Conservation (phyloP, 1,140 invertebrate genomes). For the Drosophila chauvacae region DNA sequence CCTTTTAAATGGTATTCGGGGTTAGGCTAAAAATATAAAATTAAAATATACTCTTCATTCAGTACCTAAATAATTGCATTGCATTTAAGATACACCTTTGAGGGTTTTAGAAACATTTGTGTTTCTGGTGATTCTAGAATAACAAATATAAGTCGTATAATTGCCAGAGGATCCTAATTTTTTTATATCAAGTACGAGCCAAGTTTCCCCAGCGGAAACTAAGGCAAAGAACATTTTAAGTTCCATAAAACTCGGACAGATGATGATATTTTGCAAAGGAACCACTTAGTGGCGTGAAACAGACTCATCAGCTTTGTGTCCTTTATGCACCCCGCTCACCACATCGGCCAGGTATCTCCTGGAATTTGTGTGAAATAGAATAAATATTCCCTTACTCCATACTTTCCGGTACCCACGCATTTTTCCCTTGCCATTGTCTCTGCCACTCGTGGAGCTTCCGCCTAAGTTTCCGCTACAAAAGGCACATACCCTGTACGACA, state of each 20-base stretch:
- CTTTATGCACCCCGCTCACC: slow-evolving; percentile 8
- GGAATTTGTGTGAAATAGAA: slow-evolving; percentile 45
- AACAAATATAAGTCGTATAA: neutral
- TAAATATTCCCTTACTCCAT: slow-evolving; percentile 28
- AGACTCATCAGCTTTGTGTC: slow-evolving; percentile 17
- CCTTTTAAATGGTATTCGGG: too few relatives aligned
- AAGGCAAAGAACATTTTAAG: slow-evolving; percentile 1
- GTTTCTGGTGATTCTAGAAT: neutral
- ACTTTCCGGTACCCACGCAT: neutral
- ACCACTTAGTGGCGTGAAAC: slow-evolving; percentile 26
- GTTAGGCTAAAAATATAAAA: too few relatives aligned
- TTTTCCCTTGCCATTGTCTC: slow-evolving; percentile 34
- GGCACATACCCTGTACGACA: slow-evolving; percentile 5
- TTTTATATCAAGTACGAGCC: neutral
- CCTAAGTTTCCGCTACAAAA: slow-evolving; percentile 49
- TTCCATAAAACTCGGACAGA: neutral
- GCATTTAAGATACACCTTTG: neutral
- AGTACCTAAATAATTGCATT: too few relatives aligned
- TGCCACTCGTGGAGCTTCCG: slow-evolving; percentile 47
- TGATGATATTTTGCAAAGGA: slow-evolving; percentile 20
- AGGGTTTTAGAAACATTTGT: neutral
- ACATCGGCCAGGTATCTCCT: slow-evolving; percentile 40
- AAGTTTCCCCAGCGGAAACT: neutral
- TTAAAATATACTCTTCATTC: too few relatives aligned
- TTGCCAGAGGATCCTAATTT: neutral